These are phyloP conservation scores for Asteroscopus sphinx DNA, from an alignment of 2,888 invertebrate species.

Conservation along the genomic window DNA sequence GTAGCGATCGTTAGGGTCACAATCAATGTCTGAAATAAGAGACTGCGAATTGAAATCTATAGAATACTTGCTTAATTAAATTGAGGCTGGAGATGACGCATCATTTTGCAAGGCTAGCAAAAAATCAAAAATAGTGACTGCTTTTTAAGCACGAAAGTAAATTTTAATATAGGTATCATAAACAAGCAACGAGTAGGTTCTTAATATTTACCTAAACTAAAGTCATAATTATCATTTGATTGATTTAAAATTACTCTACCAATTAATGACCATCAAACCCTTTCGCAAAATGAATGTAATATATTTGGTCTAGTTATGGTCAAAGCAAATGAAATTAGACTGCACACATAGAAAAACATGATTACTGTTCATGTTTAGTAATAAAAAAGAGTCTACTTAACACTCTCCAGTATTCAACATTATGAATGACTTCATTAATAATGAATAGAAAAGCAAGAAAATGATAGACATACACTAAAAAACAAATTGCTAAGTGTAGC, in stretches of 20 bases:
- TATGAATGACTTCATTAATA: no score
- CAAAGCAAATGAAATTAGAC: neutral
- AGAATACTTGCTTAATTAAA: neutral
- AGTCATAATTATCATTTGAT: slow-evolving; percentile 37
- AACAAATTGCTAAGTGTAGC: no score
- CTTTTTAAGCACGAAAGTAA: neutral
- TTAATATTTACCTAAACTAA: slow-evolving; percentile 29
- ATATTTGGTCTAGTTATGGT: slow-evolving; percentile 14
- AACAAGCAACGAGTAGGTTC: slow-evolving; percentile 16
- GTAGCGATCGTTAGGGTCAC: slow-evolving; percentile 67
- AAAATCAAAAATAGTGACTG: neutral
- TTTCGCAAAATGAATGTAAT: slow-evolving; percentile 46
- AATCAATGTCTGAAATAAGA: slow-evolving; percentile 23
- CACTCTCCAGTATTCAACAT: no score
- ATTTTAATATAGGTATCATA: no score
- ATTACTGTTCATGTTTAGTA: no score
- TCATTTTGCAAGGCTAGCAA: neutral
- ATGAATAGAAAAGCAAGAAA: no score
- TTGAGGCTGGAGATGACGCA: neutral
- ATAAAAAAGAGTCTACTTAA: no score
- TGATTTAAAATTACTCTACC: slow-evolving; percentile 44
- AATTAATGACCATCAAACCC: slow-evolving; percentile 26
- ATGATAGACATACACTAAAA: no score
- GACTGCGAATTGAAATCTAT: neutral
- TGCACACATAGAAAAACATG: no score